Evolutionary conservation across 1,140 invertebrate species (phyloP), one percentile per base, ranked within the genome.

Genomic region (Sarcophaga peregrina): DNA sequence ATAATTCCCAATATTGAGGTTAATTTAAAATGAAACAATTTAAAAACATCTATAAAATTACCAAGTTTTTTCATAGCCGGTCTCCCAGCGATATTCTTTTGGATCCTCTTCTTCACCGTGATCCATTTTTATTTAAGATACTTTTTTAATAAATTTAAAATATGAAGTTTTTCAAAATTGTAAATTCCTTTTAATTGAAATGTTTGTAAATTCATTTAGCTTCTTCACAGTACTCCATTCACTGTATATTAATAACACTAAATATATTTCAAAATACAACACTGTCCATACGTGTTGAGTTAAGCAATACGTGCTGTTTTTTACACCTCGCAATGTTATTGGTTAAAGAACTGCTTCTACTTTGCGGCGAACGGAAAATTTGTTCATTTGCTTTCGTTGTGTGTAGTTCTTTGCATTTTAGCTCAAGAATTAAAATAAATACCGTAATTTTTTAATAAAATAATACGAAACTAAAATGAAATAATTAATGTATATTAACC

Each of bases 31-130:
- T 5, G 3, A 45, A n/a, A 9, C 10, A 0, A 54, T 48, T 47
- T 5, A 74, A 5, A 11, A n/a, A 45, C 11, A 37, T 37, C 25
- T 37, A 78, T 46, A 45, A 20, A n/a, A 84, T 92, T 92, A 96
- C 97, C 97, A 98, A 88, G 97, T 98, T 91, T 97, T 97, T 91
- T 99, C 97, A 91, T 99, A 99, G 87, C 97, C 98, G 68, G 96
- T 97, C 90, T 99, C 97, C 97, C 97, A 99, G 37, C 97, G 93
- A 90, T 99, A 99, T 88, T 97, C 97, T 87, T 97, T 97, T 68
- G 94, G 93, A 88, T 97, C 96, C 68, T 97, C 96, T 80, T 97
- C 95, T 78, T 96, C 95, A 81, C 93, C 94, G 92, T 95, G 95
- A 20, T 86, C 88, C 88, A 89, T 87, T 81, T 80, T 83, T 2